phyloP scores from a whole-genome alignment of 2,888 invertebrate species.

The Byasa hedistus region DNA sequence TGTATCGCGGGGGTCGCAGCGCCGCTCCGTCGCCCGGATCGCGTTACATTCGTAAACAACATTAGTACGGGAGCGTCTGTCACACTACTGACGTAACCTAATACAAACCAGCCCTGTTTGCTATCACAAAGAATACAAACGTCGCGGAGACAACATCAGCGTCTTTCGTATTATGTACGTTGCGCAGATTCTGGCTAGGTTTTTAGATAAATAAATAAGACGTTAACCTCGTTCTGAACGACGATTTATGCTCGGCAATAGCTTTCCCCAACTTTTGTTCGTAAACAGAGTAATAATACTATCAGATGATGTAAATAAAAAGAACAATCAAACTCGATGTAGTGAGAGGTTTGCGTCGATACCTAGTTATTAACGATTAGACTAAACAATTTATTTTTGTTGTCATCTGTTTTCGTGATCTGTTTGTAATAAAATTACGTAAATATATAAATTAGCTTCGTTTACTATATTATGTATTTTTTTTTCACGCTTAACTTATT shows the following conservation, averaged over 20 bases:
- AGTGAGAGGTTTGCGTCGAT: constrained; percentile 22
- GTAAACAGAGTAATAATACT: constrained; percentile 31
- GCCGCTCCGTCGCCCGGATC: constrained; percentile 43
- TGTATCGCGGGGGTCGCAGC: constrained; percentile 57
- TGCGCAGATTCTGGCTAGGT: constrained; percentile 25
- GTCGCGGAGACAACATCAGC: constrained; percentile 30
- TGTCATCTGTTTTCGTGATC: background rate
- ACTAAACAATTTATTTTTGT: constrained; percentile 5
- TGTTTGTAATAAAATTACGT: too few relatives aligned
- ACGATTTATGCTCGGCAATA: constrained; percentile 28
- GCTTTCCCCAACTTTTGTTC: constrained; percentile 30
- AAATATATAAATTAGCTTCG: background rate
- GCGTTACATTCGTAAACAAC: constrained; percentile 60
- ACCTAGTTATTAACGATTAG: constrained; percentile 15
- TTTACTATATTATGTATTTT: too few relatives aligned
- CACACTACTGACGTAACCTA: constrained; percentile 36
- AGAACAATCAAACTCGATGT: constrained; percentile 20
- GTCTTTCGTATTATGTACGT: constrained; percentile 31
- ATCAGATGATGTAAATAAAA: constrained; percentile 29
- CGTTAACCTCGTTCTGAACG: constrained; percentile 28
- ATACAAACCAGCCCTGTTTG: constrained; percentile 35
- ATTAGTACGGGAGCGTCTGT: constrained; percentile 40
- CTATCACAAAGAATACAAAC: constrained; percentile 32
- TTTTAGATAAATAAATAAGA: constrained; percentile 31
- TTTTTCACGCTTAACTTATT: too few relatives aligned